phyloP scores from a whole-genome alignment of 1,140 invertebrate species.

The Penaeus chinensis region DNA sequence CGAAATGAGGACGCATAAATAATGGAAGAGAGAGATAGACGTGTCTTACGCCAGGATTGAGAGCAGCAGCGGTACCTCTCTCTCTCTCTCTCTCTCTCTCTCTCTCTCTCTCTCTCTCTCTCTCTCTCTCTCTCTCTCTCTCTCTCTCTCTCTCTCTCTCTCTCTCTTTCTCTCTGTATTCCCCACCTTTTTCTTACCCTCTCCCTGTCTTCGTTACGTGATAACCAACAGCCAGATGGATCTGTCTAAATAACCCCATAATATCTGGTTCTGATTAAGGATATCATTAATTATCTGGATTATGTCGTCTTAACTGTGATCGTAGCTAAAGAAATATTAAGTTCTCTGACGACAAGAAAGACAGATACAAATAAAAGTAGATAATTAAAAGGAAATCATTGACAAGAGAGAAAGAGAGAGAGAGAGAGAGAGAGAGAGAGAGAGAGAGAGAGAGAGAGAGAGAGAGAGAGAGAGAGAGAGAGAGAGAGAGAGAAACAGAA shows the following conservation, averaged over 20 bases:
- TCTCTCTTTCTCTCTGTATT: slow-evolving; percentile 24
- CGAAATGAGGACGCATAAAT: too few relatives aligned
- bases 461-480: slow-evolving; percentile 19
- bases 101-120: too few relatives aligned
- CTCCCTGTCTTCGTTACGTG: slow-evolving; percentile 21
- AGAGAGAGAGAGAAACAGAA: slow-evolving; percentile 25
- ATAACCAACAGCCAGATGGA: background rate
- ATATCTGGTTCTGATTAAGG: too few relatives aligned
- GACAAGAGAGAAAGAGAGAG: background rate
- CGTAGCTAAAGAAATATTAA: background rate
- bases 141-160: background rate
- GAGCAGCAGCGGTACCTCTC: too few relatives aligned
- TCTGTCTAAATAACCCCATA: background rate
- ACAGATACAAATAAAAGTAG: background rate
- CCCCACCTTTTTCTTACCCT: background rate
- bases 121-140: too few relatives aligned
- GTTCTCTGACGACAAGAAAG: slow-evolving; percentile 5
- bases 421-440: background rate
- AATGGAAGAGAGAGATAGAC: too few relatives aligned
- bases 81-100: too few relatives aligned
- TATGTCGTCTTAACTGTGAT: too few relatives aligned
- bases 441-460: slow-evolving; percentile 12
- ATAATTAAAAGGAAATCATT: background rate
- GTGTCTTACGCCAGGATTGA: too few relatives aligned
- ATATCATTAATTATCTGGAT: too few relatives aligned